Base-by-base conservation (phyloP, 2,888 invertebrate genomes). In the Dolichopus griseipennis region DNA sequence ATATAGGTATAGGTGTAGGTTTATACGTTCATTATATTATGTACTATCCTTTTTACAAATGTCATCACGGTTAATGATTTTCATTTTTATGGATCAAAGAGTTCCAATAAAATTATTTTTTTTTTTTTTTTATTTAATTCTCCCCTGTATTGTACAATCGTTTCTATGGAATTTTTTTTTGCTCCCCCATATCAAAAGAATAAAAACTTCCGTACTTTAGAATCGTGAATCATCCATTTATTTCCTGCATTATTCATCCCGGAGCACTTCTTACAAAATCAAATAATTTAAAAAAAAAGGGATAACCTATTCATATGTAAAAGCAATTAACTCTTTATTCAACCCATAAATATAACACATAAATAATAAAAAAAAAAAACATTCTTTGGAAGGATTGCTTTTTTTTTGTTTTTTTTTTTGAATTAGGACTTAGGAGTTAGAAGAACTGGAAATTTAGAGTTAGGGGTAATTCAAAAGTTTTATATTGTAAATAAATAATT, bases 261-360 rank as follows among this genome's bases (percentile, higher is more conserved):
- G 27, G 5, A 4, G 5, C 5, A 27, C 27, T 27, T 27, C 27
- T 27, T 5, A 27, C 2, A 27, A 27, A 27, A 27, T 27, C 27
- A 27, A 5, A 27, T 4, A 27, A 27, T 27, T 15, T 52, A 18
- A 52, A 43, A 9, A 43, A 52, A n/a, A n/a, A 9, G 15, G 52
- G 52, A 52, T 52, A 52, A 52, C 52, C 52, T 52, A 52, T 52
- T 52, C 52, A 52, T 52, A 52, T 52, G 52, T n/a, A 52, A 52
- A 52, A 52, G 52, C 52, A 52, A 52, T 52, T 52, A 52, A 52
- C 52, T 52, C 52, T 52, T 52, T 52, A 52, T 52, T 52, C 18
- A 52, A 15, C n/a, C n/a, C 18, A 52, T 52, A n/a, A 41, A 41
- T 4, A 37, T 37, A 37, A 7, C 37, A 37, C 8, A 27, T 27